Evolutionary conservation across 2,888 invertebrate genomes (phyloP), one percentile per base, ranked within the genome.

Genomic region (Nineta flava): DNA sequence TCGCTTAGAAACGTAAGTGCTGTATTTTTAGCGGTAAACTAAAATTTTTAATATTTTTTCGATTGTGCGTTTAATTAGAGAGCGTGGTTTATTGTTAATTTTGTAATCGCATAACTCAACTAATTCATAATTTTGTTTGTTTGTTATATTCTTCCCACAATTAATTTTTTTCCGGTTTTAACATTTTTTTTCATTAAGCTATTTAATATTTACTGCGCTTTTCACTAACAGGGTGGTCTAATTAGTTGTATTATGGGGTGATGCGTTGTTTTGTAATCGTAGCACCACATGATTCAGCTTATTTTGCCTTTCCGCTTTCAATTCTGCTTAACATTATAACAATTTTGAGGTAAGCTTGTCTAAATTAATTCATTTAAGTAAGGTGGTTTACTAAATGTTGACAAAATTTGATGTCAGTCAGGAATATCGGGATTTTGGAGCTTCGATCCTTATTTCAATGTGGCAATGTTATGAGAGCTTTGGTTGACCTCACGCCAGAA

Each of bases 1-100:
- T 57, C 83, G 93, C 60, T 75, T 99, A 50, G 95, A 96, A 72
- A 86, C 86, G 94, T 93, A 76, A 80, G 86, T 80, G 64, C 2
- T 32, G n/a, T 4, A 26, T 21, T 44, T 38, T 34, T 40, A 21
- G 19, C 17, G 21, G 17, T 10, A 40, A 40, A 40, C 34, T 38
- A 32, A 12, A 31, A 31, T 15, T 26, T 48, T 42, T 41, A 13
- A 26, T 16, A 19, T 32, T n/a, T 38, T 48, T 48, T 48, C 26
- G 31, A 40, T 48, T 38, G 7, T 38, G 38, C n/a, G 38, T 38
- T 9, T 38, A 13, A 38, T 38, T 38, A n/a, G 2, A 12, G 15
- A 12, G 38, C 6, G 3, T 4, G 13, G 2, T 38, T 38, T 13
- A 38, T 38, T 38, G 38, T 38, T 38, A 15, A n/a, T 38, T n/a